phyloP scores from a whole-genome alignment of 2,113 vertebrate species.

The Sinocyclocheilus maitianheensis region DNA sequence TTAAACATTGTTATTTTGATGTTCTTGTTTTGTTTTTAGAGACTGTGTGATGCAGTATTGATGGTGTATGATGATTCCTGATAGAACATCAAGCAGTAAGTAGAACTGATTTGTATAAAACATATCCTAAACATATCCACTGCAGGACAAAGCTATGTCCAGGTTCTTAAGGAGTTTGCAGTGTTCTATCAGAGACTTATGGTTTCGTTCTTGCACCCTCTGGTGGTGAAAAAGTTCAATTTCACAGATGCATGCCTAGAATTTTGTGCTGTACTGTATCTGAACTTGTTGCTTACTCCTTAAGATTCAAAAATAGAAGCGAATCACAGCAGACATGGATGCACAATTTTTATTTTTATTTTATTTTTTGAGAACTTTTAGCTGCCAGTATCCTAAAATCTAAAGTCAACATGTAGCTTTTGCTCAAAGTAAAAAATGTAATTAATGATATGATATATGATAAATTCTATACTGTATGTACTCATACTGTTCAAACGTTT shows the following conservation, averaged over 20 bases:
- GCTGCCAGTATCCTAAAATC: constrained; percentile 27
- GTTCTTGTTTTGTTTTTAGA: constrained; percentile 10
- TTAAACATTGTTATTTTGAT: neutral
- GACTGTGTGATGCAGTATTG: constrained; percentile 11
- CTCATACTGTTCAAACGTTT: neutral
- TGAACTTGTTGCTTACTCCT: constrained; percentile 8
- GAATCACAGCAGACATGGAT: neutral
- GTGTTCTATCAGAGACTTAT: neutral
- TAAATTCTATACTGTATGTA: neutral
- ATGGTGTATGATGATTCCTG: constrained; percentile 7
- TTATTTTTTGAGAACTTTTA: neutral
- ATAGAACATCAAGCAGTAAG: neutral
- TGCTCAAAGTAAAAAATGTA: neutral
- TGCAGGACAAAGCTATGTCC: neutral
- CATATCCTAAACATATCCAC: neutral
- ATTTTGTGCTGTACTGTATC: constrained; percentile 18
- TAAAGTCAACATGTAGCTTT: constrained; percentile 9
- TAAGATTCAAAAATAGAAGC: neutral
- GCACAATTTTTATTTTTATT: neutral
- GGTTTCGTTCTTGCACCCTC: neutral
- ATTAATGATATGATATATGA: neutral
- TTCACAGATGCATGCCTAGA: neutral
- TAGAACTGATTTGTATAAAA: constrained; percentile 6
- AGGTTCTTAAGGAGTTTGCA: constrained; percentile 15
- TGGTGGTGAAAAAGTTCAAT: neutral